Base-by-base conservation (phyloP, 2,797 vertebrate species). In the Melanotaenia pygmaea region DNA sequence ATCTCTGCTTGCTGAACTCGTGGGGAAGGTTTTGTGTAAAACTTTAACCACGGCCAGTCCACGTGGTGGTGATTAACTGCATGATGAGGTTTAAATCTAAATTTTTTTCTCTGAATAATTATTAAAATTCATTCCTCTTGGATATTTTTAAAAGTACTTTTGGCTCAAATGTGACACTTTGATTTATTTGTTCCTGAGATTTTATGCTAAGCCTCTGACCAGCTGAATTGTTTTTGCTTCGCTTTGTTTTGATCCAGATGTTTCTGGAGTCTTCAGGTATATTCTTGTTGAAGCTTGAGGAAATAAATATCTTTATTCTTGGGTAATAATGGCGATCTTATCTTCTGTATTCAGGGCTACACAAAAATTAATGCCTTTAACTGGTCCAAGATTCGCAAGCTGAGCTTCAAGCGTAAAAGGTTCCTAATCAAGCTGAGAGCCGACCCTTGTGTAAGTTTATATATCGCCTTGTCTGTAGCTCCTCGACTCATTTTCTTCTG, bases 331-430 rank as follows among this genome's bases (percentile, higher is more conserved):
- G 26, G 9, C 45, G 11, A 20, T 34, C 26, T 54, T 1, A 9
- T 56, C 53, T 67, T 56, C 24, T 45, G 7, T 34, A 0, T 82
- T 50, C 65, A 99, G 98, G 97, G 96, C 18, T 95, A 97, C 89
- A 99, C 96, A 8, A 99, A 95, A 92, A 99, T 99, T 81, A 99
- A 99, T 73, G 95, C 95, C 76, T 99, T 99, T 90, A 99, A 98
- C 91, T 99, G 98, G 98, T 96, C 98, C 75, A 98, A 98, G 88
- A 95, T 99, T 74, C 96, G 98, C 81, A 99, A 99, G 85, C 94
- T 99, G 88, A 99, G 98, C 91, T 99, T 99, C 94, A 99, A 99
- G 92, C 96, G 98, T 79, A 98, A 97, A 73, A 92, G 96, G 47
- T 99, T 99, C 86, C 97, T 99, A 12, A 96, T 99, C 90, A 99